A percentile compares a stretch with the other conserved stretches of the same genome.
These are phyloP conservation scores for Morinoia aosen DNA, from an alignment of 2,888 invertebrate species.

Conservation along the genomic window DNA sequence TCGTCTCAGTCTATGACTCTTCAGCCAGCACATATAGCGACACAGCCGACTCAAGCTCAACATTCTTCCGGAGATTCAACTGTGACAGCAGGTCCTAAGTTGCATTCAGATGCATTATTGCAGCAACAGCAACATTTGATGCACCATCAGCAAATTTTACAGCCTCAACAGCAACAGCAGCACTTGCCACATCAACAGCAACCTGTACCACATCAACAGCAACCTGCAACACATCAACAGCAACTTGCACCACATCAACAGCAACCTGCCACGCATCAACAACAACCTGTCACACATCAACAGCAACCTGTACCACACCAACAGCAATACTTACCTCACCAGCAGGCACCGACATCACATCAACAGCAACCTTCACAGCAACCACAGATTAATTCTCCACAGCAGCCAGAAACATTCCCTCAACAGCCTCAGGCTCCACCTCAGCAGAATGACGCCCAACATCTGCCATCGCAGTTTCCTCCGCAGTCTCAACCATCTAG, in stretches of 20 bases:
- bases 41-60: background rate
- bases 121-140: background rate
- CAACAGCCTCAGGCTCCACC: background rate
- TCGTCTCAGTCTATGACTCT: background rate
- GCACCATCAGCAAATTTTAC: background rate
- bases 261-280: background rate
- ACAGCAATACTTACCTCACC: too few relatives aligned
- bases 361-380: background rate
- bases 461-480: background rate
- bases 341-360: background rate
- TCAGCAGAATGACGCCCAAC: background rate
- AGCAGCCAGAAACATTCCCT: background rate
- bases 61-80: background rate
- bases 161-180: background rate
- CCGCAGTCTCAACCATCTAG: background rate
- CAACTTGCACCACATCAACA: too few relatives aligned
- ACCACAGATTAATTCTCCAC: background rate
- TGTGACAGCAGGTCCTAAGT: background rate
- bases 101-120: background rate
- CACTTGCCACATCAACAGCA: background rate
- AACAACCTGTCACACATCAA: background rate
- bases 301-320: background rate
- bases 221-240: background rate
- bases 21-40: background rate
- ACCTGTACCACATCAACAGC: background rate